Evolutionary conservation across 2,888 invertebrate species (phyloP).

Genomic region (Hypolimnas misippus): DNA sequence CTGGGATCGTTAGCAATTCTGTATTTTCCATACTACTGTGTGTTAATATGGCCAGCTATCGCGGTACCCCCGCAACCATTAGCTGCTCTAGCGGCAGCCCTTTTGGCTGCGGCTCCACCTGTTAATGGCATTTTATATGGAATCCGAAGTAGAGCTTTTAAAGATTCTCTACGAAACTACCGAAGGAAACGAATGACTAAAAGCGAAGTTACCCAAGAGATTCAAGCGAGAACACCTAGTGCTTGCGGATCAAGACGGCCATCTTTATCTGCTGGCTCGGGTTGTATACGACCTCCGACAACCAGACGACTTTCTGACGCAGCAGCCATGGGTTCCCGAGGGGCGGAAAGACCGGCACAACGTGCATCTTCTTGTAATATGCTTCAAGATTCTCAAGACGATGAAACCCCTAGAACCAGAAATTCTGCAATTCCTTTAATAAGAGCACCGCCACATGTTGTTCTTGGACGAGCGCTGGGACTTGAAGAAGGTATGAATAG

Average conservation of each 20-base stretch:
- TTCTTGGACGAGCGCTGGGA: conserved; percentile 85
- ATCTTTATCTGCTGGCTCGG: conserved; percentile 85
- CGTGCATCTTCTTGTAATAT: conserved; percentile 89
- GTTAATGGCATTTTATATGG: conserved; percentile 92
- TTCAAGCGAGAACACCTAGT: conserved; percentile 91
- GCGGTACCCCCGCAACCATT: conserved; percentile 69
- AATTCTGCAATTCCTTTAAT: conserved; percentile 76
- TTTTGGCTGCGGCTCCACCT: conserved; percentile 88
- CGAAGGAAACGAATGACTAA: conserved; percentile 91
- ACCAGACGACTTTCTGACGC: conserved; percentile 75
- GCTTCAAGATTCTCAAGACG: conserved; percentile 85
- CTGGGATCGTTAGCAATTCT: conserved; percentile 88
- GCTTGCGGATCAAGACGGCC: conserved; percentile 90
- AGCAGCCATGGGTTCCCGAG: conserved; percentile 72
- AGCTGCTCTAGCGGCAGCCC: conserved; percentile 85
- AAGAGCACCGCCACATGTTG: conserved; percentile 84
- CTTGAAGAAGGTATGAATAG: conserved; percentile 70
- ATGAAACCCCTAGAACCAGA: conserved; percentile 63
- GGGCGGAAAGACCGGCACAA: conserved; percentile 77
- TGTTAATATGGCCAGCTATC: conserved; percentile 87
- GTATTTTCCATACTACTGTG: conserved; percentile 89
- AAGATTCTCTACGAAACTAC: conserved; percentile 90
- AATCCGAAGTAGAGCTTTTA: conserved; percentile 88
- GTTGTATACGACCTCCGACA: conserved; percentile 72
- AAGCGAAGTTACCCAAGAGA: conserved; percentile 91